Conservation (phyloP, 2,113 vertebrate genomes). For the Thomomys bottae region DNA sequence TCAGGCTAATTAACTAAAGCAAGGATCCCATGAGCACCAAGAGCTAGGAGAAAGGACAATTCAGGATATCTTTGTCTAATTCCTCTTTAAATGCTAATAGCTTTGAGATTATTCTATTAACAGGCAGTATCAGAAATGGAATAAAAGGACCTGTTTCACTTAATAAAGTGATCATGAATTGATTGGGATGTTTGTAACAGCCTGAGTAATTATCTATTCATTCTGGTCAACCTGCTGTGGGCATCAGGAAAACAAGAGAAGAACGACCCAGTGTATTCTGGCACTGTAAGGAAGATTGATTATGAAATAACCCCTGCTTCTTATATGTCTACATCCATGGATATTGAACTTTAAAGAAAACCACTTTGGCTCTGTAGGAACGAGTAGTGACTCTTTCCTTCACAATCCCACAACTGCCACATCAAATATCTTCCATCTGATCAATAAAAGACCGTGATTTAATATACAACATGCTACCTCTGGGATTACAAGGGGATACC, state of each 20-base stretch:
- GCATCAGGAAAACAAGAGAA: conserved; percentile 57
- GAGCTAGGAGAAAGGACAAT: conserved; percentile 71
- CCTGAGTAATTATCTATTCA: conserved; percentile 70
- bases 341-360: not conserved
- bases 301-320: not conserved
- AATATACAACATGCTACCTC: not conserved
- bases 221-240: conserved; percentile 68
- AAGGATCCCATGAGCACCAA: conserved; percentile 66
- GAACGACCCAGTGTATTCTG: not conserved
- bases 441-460: not conserved
- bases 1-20: conserved; percentile 73
- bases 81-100: conserved; percentile 81
- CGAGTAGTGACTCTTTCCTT: not conserved
- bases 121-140: conserved; percentile 61
- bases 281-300: not conserved
- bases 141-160: conserved; percentile 68
- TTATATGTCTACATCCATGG: not conserved
- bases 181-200: conserved; percentile 55
- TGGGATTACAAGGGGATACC: not conserved
- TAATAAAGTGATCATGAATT: conserved; percentile 73
- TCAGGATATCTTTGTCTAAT: conserved; percentile 71
- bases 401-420: not conserved
- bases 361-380: not conserved
- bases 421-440: not conserved
- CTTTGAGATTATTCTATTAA: conserved; percentile 80